A percentile compares a stretch with the other conserved stretches of the same genome.
Conservation (phyloP, 2,113 vertebrate species). For the Nycticebus coucang region DNA sequence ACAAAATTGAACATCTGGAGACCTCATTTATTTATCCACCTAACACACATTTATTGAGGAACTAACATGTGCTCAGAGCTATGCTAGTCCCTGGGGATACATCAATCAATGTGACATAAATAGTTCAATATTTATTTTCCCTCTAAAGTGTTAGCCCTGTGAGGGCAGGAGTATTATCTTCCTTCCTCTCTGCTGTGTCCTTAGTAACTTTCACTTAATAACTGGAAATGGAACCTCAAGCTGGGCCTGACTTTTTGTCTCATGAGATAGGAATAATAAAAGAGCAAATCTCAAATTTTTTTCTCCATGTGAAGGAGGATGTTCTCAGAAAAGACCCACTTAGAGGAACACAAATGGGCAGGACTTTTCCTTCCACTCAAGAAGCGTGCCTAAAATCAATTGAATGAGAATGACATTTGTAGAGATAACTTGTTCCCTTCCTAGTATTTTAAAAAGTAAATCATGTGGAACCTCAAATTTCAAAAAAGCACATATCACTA, state of each 20-base stretch:
- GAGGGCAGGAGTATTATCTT: not conserved
- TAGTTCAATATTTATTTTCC: not conserved
- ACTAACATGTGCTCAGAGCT: not conserved
- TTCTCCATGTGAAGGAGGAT: not conserved
- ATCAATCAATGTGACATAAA: not conserved
- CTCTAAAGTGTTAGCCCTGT: not conserved
- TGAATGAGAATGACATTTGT: not conserved
- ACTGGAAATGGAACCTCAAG: not conserved
- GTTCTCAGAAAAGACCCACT: not conserved
- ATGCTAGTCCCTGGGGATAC: not conserved
- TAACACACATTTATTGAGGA: not conserved
- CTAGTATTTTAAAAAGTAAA: not conserved
- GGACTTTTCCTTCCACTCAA: not conserved
- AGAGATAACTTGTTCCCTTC: not conserved
- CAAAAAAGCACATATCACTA: not conserved
- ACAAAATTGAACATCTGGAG: not conserved
- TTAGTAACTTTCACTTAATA: slow-evolving; percentile 1
- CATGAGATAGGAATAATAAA: not conserved
- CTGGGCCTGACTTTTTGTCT: not conserved
- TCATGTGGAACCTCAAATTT: not conserved
- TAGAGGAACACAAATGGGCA: not conserved
- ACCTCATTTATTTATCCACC: slow-evolving; percentile 24
- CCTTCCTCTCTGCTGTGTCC: not conserved
- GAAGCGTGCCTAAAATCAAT: not conserved
- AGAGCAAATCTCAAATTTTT: not conserved